A percentile compares a stretch with the other conserved stretches of the same genome.
phyloP scores from a whole-genome alignment of 2,888 invertebrate genomes.

The Lissocephala sabroskyi region DNA sequence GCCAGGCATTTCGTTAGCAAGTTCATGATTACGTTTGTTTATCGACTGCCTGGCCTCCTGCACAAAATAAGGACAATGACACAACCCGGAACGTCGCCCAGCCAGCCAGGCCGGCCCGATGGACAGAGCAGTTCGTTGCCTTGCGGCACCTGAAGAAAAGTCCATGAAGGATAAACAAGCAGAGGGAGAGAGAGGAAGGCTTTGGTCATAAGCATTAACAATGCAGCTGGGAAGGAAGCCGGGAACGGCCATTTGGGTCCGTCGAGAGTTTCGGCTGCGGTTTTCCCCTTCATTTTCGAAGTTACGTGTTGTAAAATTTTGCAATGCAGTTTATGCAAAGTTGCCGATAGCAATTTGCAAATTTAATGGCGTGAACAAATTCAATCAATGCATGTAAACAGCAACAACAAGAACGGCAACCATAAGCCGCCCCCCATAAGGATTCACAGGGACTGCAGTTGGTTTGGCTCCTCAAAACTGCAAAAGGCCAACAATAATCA shows the following conservation, averaged over 20 bases:
- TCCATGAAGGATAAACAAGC: too few species aligned
- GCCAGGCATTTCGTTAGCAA: conserved; percentile 17
- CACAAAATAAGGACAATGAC: too few species aligned
- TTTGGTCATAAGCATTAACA: conserved; percentile 37
- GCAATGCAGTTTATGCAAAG: conserved; percentile 67
- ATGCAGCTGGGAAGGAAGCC: conserved; percentile 16
- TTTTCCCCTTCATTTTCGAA: neutral
- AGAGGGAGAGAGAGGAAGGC: too few species aligned
- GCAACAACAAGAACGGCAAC: conserved; percentile 27
- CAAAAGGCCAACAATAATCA: conserved; percentile 60
- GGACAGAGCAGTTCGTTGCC: neutral
- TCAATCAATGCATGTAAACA: conserved; percentile 69
- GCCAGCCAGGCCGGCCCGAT: conserved; percentile 11
- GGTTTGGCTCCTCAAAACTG: conserved; percentile 46
- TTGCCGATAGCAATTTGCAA: conserved; percentile 71
- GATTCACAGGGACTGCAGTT: too few species aligned
- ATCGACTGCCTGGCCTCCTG: conserved; percentile 33
- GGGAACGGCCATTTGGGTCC: too few species aligned
- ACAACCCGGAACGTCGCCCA: conserved; percentile 4
- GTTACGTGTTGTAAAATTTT: conserved; percentile 46
- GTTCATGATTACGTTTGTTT: conserved; percentile 41
- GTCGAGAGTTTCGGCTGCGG: too few species aligned
- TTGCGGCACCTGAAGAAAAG: conserved; percentile 20
- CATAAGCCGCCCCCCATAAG: too few species aligned
- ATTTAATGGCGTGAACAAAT: conserved; percentile 72